Percentiles rank a stretch among this genome's conserved stretches.
Conservation (phyloP, 64 coral and sea anemone genomes). For the Actinia tenebrosa region DNA sequence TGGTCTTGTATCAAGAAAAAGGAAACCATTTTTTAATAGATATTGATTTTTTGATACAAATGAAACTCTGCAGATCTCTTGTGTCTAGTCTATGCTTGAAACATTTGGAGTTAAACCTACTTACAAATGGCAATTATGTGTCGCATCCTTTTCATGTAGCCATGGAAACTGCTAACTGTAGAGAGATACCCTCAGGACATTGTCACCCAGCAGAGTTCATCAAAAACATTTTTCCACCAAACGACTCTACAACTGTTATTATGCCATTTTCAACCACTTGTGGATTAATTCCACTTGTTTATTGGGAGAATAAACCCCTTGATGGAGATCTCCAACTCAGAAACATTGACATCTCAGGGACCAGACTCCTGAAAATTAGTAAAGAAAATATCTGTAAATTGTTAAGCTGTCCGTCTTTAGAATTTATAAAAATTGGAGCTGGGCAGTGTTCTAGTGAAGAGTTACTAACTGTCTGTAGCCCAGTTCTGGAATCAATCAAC, state of each 20-base stretch:
- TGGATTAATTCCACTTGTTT: neutral
- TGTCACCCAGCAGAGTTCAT: neutral
- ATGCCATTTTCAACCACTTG: neutral
- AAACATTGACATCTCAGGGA: neutral
- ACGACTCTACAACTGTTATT: neutral
- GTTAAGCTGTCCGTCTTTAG: neutral
- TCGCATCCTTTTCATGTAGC: neutral
- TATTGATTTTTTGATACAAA: neutral
- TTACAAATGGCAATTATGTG: neutral
- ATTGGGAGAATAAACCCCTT: neutral
- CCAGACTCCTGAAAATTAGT: neutral
- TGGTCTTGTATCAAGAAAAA: neutral
- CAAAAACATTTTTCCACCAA: neutral
- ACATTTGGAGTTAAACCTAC: neutral
- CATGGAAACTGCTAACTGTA: neutral
- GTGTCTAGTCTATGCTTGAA: neutral
- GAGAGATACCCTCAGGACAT: neutral
- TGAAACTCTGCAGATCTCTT: neutral
- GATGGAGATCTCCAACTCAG: neutral
- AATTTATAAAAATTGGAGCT: neutral
- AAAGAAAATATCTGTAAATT: neutral
- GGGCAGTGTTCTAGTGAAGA: neutral
- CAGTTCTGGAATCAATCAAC: conserved; percentile 8
- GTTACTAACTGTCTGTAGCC: neutral
- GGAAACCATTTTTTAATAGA: neutral